These are phyloP conservation scores for Pampusana beccarii DNA, from an alignment of 2,113 vertebrate genomes.

Conservation along the genomic window DNA sequence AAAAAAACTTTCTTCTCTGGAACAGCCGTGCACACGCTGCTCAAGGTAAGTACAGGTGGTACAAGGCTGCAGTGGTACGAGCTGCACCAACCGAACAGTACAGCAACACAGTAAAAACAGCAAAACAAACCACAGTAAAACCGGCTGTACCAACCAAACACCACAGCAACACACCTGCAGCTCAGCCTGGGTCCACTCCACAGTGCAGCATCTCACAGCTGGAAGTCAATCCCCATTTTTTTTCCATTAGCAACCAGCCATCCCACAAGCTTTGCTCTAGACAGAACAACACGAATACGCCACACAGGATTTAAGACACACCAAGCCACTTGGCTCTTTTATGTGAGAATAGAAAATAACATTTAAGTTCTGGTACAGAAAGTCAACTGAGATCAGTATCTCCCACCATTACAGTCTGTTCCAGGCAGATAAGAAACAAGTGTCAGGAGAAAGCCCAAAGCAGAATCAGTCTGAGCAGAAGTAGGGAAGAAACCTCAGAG, in stretches of 20 bases:
- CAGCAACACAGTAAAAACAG: too few relatives aligned
- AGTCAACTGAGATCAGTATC: background rate
- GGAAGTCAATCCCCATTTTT: background rate
- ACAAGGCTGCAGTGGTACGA: too few relatives aligned
- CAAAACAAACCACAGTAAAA: too few relatives aligned
- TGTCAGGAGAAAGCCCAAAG: background rate
- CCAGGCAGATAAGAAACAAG: background rate
- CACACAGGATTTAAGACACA: background rate
- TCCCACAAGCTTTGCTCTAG: background rate
- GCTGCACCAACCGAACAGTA: background rate
- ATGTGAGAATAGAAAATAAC: conserved; percentile 49
- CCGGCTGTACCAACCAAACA: background rate
- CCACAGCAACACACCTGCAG: background rate
- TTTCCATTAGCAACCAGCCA: background rate
- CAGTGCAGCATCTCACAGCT: background rate
- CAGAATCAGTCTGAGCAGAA: background rate
- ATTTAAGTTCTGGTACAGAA: conserved; percentile 39
- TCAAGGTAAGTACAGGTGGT: background rate
- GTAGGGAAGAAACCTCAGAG: background rate
- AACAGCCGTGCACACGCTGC: background rate
- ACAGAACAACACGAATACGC: rapidly evolving
- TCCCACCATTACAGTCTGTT: background rate
- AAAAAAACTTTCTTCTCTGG: background rate
- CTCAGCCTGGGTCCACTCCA: too few relatives aligned
- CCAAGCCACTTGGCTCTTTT: background rate